Conservation (phyloP, 2,888 invertebrate genomes). For the Labia minor region DNA sequence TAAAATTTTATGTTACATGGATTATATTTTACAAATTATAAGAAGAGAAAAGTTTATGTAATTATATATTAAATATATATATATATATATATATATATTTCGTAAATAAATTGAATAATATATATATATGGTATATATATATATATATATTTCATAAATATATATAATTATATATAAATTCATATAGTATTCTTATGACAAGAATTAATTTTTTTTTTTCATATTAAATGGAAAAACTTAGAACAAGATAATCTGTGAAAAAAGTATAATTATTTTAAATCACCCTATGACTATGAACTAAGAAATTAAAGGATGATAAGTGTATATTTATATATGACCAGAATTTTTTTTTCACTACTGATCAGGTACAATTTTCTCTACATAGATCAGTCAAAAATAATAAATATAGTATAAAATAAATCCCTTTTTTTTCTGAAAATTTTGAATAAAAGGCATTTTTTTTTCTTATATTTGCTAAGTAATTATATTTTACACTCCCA, state of each 20-base stretch:
- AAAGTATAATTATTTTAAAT: not conserved
- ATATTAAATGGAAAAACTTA: not conserved
- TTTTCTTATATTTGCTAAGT: not conserved
- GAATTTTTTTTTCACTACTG: not conserved
- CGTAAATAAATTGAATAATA: too few species aligned
- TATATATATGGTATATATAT: not conserved
- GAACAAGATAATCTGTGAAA: not conserved
- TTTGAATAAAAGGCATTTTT: not conserved
- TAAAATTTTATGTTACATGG: conserved; percentile 3
- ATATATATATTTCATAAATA: conserved; percentile 8
- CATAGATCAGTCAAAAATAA: conserved; percentile 3
- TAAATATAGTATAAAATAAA: not conserved
- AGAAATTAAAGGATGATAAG: not conserved
- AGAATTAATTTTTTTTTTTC: not conserved
- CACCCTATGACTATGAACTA: not conserved
- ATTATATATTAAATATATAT: not conserved
- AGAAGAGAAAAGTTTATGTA: not conserved
- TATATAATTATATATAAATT: not conserved
- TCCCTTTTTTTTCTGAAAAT: not conserved
- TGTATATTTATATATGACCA: not conserved
- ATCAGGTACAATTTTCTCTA: not conserved
- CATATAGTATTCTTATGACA: too few species aligned
- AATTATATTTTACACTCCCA: not conserved
- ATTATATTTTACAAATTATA: not conserved
- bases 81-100: not conserved